Percentiles rank a stretch among this genome's conserved stretches.
Conservation (phyloP, 2,888 invertebrate genomes). For the Cerastis rubricosa region DNA sequence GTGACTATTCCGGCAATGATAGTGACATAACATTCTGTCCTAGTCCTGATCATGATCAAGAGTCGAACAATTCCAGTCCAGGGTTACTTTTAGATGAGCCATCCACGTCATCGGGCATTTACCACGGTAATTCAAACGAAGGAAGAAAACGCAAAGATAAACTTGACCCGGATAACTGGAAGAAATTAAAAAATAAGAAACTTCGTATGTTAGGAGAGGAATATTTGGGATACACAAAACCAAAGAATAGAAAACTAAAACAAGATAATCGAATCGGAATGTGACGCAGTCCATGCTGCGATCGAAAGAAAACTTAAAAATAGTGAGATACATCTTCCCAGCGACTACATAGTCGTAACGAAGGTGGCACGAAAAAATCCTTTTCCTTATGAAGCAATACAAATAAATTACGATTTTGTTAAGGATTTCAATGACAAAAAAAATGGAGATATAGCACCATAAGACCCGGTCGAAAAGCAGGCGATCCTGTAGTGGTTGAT, state of each 20-base stretch:
- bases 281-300: no score
- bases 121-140: constrained; percentile 13
- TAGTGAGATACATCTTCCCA: no score
- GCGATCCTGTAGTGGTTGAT: no score
- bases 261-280: no score
- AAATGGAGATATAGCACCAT: constrained; percentile 9
- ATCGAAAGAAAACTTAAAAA: no score
- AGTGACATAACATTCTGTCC: no score
- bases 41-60: constrained; percentile 32
- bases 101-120: constrained; percentile 28
- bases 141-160: neutral
- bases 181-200: constrained; percentile 4
- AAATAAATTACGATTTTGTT: constrained; percentile 2
- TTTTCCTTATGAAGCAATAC: neutral
- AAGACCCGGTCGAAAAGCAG: no score
- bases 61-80: constrained; percentile 32
- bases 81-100: constrained; percentile 36
- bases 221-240: neutral
- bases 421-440: constrained; percentile 6
- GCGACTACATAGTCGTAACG: neutral
- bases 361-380: constrained; percentile 8
- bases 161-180: constrained; percentile 20
- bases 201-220: no score
- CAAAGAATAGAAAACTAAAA: no score
- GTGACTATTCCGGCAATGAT: no score